These are phyloP conservation scores for Napeogenes sylphis DNA, from an alignment of 2,888 invertebrate species.

Conservation along the genomic window DNA sequence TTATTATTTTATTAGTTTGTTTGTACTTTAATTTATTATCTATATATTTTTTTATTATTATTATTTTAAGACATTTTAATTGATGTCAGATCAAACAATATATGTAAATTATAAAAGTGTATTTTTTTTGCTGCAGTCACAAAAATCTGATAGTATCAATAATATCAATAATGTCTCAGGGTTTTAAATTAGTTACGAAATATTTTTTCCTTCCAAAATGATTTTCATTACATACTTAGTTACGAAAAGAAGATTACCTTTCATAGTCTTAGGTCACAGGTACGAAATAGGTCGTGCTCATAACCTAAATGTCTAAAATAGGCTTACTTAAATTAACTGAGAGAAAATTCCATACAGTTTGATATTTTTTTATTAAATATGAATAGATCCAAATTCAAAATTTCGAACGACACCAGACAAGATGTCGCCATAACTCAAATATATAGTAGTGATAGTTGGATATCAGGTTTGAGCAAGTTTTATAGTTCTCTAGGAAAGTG, in stretches of 20 bases:
- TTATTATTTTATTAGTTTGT: slow-evolving; percentile 5
- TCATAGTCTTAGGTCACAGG: neutral
- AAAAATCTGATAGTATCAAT: neutral
- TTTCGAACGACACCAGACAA: slow-evolving; percentile 3
- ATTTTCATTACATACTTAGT: neutral
- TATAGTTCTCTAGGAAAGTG: neutral
- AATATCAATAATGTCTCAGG: neutral
- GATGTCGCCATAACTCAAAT: slow-evolving; percentile 7
- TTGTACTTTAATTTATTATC: neutral
- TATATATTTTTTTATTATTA: neutral
- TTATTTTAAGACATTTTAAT: neutral
- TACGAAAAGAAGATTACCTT: too few relatives aligned
- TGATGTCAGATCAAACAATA: neutral
- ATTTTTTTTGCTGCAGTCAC: neutral
- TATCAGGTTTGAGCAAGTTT: slow-evolving; percentile 1
- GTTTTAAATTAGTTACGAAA: neutral
- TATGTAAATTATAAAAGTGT: neutral
- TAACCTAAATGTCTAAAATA: too few relatives aligned
- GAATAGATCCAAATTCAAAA: neutral
- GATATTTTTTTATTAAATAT: neutral
- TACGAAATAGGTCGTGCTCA: too few relatives aligned
- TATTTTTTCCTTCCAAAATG: neutral
- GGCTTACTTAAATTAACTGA: too few relatives aligned
- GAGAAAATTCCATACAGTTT: neutral
- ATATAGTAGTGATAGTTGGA: slow-evolving; percentile 4